Percentiles rank a stretch among this genome's conserved stretches.
Conservation (phyloP, 1,140 invertebrate species). For the Tetranychus urticae region DNA sequence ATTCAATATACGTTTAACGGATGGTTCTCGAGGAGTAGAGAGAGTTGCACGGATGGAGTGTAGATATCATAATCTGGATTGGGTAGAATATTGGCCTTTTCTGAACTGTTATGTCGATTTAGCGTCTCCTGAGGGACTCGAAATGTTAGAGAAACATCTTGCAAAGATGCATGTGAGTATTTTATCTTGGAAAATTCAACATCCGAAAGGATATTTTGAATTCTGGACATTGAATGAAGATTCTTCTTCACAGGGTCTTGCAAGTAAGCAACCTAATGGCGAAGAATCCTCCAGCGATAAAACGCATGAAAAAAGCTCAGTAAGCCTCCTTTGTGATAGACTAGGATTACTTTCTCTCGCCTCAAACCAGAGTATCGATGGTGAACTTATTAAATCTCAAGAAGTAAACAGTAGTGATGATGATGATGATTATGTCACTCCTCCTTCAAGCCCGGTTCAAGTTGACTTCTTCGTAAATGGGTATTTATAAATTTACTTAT, state of each 20-base stretch:
- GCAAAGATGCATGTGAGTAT: not conserved
- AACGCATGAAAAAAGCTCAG: not conserved
- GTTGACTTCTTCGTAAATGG: not conserved
- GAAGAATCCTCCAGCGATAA: not conserved
- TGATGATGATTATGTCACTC: not conserved
- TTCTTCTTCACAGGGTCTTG: not conserved
- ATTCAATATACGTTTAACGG: conserved; percentile 33
- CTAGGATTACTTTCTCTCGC: not conserved
- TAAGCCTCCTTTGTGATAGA: not conserved
- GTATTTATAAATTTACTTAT: not conserved
- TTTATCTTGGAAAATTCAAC: no score
- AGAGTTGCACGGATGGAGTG: conserved; percentile 48
- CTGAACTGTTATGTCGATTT: conserved; percentile 52
- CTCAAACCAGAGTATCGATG: not conserved
- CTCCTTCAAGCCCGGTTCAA: not conserved
- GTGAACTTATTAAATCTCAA: not conserved
- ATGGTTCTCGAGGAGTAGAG: conserved; percentile 61
- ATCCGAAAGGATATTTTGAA: no score
- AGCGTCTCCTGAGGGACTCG: conserved; percentile 37
- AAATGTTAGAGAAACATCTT: conserved; percentile 45
- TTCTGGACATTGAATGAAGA: not conserved
- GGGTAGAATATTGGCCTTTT: conserved; percentile 78
- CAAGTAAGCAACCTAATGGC: not conserved
- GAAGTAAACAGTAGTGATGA: not conserved
- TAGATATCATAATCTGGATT: conserved; percentile 42